Evolutionary conservation across 2,888 invertebrate genomes (phyloP), one percentile per base, ranked within the genome.

Genomic region (Drosophila trichaetosa): DNA sequence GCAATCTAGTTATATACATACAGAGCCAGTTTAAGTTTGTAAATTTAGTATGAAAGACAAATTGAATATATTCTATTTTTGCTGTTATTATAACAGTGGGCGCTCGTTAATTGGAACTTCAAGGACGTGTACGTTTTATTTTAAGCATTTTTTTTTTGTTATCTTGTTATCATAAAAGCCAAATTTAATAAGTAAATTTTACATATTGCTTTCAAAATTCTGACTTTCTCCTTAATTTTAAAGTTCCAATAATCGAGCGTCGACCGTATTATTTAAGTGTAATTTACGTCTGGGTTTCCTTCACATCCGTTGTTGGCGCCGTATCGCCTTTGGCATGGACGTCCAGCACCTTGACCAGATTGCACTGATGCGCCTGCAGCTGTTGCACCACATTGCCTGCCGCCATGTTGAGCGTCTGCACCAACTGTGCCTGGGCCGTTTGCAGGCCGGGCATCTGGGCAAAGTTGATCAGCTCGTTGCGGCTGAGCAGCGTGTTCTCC

Each of bases 331-430:
- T 90, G 7, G 91, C 93, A 91, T 96, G 95, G 82, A 94, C 94
- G 71, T 96, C 95, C 52, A 97, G 94, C 75, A 96, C 94, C 74
- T 95, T 94, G 1, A 96, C 95, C 49, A 97, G 93, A 46, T 94
- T 94, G 76, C 94, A 95, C 90, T 96, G 97, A 91, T 95, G 95
- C 66, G 95, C 94, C 83, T 95, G 96, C 38, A 97, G 93, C 86
- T 96, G 95, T 61, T 94, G 93, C 29, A 96, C 95, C 56, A 97
- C 89, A 77, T 94, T 94, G 40, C 94, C 94, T 11, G 95, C 96
- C 6, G 95, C 95, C 90, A 94, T 94, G 79, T 96, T 95, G 1
- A 97, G 93, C 0, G 96, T 94, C 59, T 95, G 94, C 69, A 97
- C 96, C 58, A 97, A 93, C 82, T 95, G 95, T 63, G 95, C 95